phyloP scores from a whole-genome alignment of 1,140 invertebrate species.

The Cherax destructor region DNA sequence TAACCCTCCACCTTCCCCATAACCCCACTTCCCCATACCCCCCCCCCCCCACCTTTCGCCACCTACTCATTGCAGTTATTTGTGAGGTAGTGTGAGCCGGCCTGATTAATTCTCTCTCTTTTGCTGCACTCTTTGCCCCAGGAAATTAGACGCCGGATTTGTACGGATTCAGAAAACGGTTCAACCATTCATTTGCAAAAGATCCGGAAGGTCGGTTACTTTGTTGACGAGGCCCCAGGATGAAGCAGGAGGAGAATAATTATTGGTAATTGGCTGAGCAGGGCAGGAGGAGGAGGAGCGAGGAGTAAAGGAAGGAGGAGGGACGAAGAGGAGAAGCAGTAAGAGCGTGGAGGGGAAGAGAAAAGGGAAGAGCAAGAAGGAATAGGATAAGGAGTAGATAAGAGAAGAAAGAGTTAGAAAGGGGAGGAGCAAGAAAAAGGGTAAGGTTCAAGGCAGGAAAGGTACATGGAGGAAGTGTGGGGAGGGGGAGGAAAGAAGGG shows the following conservation, averaged over 20 bases:
- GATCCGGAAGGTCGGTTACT: constrained; percentile 22
- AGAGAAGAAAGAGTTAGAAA: neutral
- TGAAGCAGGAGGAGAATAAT: constrained; percentile 14
- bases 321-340: neutral
- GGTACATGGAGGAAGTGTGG: neutral
- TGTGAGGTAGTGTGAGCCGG: constrained; percentile 9
- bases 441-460: neutral
- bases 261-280: constrained; percentile 25
- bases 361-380: neutral
- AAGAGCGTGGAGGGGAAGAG: neutral
- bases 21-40: neutral
- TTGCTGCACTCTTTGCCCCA: constrained; percentile 42
- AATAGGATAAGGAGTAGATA: neutral
- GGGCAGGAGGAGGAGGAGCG: neutral
- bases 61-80: constrained; percentile 3
- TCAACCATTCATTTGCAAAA: constrained; percentile 51
- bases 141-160: constrained; percentile 48
- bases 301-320: neutral
- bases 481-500: neutral
- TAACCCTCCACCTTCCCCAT: neutral
- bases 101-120: constrained; percentile 34
- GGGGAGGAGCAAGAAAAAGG: neutral
- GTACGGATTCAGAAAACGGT: constrained; percentile 45
- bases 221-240: constrained; percentile 11
- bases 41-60: neutral